Percentiles rank a stretch among this genome's conserved stretches.
phyloP scores from a whole-genome alignment of 1,140 invertebrate genomes.

The Lanistes nyassanus region DNA sequence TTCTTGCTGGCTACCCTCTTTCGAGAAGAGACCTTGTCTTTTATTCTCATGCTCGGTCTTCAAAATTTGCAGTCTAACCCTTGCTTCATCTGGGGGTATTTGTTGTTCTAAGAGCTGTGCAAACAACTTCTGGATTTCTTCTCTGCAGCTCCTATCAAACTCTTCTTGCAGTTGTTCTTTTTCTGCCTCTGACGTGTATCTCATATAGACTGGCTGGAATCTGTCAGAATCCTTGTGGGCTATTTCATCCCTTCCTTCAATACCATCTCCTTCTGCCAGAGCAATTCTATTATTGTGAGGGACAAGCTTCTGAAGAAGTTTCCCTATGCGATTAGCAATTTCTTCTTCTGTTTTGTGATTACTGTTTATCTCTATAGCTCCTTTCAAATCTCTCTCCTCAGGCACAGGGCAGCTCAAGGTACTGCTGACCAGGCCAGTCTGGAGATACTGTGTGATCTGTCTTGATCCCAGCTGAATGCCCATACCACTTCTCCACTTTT shows the following conservation, averaged over 20 bases:
- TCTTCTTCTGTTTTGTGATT: neutral
- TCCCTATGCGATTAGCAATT: neutral
- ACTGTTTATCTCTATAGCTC: neutral
- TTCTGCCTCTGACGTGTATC: neutral
- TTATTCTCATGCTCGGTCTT: constrained; percentile 4
- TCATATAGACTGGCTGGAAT: neutral
- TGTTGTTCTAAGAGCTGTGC: neutral
- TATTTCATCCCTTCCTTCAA: neutral
- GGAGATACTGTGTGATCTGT: neutral
- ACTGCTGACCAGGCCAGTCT: no score
- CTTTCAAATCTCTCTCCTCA: no score
- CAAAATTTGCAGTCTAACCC: neutral
- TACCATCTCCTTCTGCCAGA: neutral
- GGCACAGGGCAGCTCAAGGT: no score
- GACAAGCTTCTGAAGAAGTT: neutral
- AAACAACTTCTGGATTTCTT: constrained; percentile 13
- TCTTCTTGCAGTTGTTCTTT: constrained; percentile 4
- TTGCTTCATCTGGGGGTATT: neutral
- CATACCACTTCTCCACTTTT: neutral
- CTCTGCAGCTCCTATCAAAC: neutral
- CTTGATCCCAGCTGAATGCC: neutral
- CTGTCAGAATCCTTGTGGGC: neutral
- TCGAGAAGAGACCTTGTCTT: constrained; percentile 5
- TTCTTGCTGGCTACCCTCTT: no score
- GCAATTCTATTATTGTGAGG: neutral